Evolutionary conservation across 2,888 invertebrate genomes (phyloP).

Genomic region (Andrena trimmerana): DNA sequence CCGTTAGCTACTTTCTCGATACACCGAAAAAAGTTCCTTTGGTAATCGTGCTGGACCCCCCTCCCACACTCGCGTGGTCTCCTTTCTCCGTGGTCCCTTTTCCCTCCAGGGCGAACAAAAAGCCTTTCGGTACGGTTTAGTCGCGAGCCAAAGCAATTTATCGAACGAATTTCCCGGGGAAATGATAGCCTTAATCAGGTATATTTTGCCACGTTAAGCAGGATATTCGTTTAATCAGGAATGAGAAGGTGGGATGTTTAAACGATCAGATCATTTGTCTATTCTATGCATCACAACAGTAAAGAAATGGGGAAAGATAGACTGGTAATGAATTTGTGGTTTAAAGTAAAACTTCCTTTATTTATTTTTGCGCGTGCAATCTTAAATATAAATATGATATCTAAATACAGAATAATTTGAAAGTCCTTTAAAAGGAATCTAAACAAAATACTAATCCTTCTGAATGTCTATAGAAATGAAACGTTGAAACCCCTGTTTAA

Average conservation of each 20-base stretch:
- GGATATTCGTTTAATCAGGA: constrained; percentile 5
- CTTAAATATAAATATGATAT: too few species aligned
- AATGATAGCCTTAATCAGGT: background rate
- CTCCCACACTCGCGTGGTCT: background rate
- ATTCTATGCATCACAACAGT: constrained; percentile 23
- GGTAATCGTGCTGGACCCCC: constrained; percentile 36
- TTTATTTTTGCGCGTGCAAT: background rate
- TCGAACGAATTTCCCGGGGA: constrained; percentile 1
- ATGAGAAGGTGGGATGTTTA: background rate
- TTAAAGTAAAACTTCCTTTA: background rate
- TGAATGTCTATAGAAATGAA: background rate
- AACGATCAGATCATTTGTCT: background rate
- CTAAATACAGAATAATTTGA: too few species aligned
- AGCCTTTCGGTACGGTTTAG: constrained; percentile 16
- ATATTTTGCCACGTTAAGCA: constrained; percentile 14
- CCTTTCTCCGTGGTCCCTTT: background rate
- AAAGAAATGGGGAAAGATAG: background rate
- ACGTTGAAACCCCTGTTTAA: background rate
- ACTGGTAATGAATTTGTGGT: background rate
- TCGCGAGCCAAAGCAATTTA: constrained; percentile 32
- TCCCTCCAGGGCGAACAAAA: background rate
- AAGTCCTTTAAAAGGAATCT: too few species aligned
- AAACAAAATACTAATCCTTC: too few species aligned
- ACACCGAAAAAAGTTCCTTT: constrained; percentile 58
- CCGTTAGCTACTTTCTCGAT: constrained; percentile 64